Evolutionary conservation across 1,140 invertebrate genomes (phyloP).

Genomic region (Rhizoglyphus robini): DNA sequence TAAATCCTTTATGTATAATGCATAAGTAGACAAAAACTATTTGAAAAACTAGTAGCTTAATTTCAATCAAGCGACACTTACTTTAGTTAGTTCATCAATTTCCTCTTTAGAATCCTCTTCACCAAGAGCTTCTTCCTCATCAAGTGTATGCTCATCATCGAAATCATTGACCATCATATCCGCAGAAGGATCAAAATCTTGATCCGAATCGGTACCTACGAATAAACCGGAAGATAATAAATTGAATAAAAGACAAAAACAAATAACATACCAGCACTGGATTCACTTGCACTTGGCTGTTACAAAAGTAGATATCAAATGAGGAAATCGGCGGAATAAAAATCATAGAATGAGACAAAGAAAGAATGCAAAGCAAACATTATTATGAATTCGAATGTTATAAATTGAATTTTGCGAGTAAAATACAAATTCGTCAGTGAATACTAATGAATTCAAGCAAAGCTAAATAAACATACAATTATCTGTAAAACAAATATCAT

Average conservation of each 20-base stretch:
- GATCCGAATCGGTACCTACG: conserved; percentile 29
- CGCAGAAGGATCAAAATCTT: conserved; percentile 53
- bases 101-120: conserved; percentile 58
- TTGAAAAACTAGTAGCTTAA: not conserved
- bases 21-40: not conserved
- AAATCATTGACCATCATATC: conserved; percentile 94
- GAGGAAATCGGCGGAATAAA: too few species aligned
- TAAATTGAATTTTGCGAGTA: too few species aligned
- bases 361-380: not conserved
- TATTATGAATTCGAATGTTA: not conserved
- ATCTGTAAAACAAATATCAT: too few species aligned
- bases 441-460: too few species aligned
- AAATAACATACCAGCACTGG: conserved; percentile 32
- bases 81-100: conserved; percentile 69
- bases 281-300: conserved; percentile 32
- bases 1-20: conserved; percentile 7
- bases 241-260: conserved; percentile 14
- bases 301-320: conserved; percentile 1
- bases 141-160: conserved; percentile 85
- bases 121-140: conserved; percentile 88
- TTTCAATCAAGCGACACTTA: conserved; percentile 32
- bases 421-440: too few species aligned
- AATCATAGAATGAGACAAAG: too few species aligned
- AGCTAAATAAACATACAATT: too few species aligned
- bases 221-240: not conserved